Evolutionary conservation across 2,113 vertebrate genomes (phyloP), one percentile per base, ranked within the genome.

Genomic region (Anarhynchus alexandrinus): DNA sequence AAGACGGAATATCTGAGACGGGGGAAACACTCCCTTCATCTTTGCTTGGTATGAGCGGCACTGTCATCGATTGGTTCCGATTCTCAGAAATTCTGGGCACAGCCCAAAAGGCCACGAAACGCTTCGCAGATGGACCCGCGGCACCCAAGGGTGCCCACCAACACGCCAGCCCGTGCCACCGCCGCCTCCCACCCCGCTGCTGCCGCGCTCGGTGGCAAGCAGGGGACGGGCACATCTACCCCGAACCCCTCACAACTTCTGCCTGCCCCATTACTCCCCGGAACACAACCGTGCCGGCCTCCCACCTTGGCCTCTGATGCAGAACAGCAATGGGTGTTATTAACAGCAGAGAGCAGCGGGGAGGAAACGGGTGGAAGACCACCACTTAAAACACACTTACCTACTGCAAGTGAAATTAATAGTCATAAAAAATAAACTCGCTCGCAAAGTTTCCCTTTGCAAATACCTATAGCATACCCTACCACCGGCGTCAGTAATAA

Each of bases 21-120:
- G 18, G 6, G 20, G 17, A 79, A 76, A 58, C 2, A 1, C 26
- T 69, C 40, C 74, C 29, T 73, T 47, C 52, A 47, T 19, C 47
- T 55, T 52, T 8, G 1, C 71, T 83, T 29, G 74, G 13, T 0
- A 0, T 4, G 10, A 82, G 64, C 1, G 1, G 23, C 30, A 86
- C 0, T 49, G 29, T 12, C 65, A 73, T 9, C 5, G 4, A 59
- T 30, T 38, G 4, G 2, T 38, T 64, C 36, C 9, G 5, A n/a
- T 40, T 66, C 78, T 47, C 51, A 29, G 52, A 34, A 59, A 30
- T 34, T 32, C 6, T 10, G 43, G 55, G 82, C 25, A 34, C 27
- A 57, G 42, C n/a, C 42, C 45, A 23, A 47, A 51, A 36, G 19
- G 51, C 19, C 74, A 64, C 0, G 8, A 83, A 51, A 12, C 2